These are phyloP conservation scores for Fregetta grallaria DNA, from an alignment of 2,113 vertebrate species.

Conservation along the genomic window DNA sequence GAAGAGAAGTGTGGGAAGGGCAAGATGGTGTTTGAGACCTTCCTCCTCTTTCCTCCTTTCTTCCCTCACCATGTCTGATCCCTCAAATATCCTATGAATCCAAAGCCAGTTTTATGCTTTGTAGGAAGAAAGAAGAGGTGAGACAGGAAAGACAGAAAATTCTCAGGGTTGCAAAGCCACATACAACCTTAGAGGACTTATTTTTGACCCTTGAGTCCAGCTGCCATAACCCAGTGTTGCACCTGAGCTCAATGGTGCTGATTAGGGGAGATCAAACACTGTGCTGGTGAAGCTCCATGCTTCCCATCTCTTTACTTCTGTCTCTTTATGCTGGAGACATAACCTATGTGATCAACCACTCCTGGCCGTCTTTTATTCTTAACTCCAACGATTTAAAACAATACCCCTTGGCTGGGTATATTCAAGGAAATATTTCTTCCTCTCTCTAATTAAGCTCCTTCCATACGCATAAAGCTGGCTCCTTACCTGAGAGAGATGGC, in stretches of 20 bases:
- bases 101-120: neutral
- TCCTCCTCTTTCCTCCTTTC: neutral
- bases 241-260: neutral
- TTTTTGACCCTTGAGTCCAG: neutral
- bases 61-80: neutral
- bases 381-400: neutral
- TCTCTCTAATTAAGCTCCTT: slow-evolving; percentile 10
- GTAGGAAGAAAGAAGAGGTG: neutral
- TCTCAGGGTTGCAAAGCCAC: neutral
- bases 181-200: neutral
- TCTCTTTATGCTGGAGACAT: neutral
- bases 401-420: slow-evolving; percentile 29
- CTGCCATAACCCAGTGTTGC: neutral
- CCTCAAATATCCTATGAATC: neutral
- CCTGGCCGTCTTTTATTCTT: neutral
- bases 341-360: neutral
- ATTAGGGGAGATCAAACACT: neutral
- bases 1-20: neutral
- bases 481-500: neutral
- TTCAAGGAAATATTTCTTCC: neutral
- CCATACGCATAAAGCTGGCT: neutral
- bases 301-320: neutral
- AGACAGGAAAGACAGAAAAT: neutral
- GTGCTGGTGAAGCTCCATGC: neutral
- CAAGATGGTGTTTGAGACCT: neutral